phyloP scores from a whole-genome alignment of 1,140 invertebrate genomes.

The Lasioglossum albipes region DNA sequence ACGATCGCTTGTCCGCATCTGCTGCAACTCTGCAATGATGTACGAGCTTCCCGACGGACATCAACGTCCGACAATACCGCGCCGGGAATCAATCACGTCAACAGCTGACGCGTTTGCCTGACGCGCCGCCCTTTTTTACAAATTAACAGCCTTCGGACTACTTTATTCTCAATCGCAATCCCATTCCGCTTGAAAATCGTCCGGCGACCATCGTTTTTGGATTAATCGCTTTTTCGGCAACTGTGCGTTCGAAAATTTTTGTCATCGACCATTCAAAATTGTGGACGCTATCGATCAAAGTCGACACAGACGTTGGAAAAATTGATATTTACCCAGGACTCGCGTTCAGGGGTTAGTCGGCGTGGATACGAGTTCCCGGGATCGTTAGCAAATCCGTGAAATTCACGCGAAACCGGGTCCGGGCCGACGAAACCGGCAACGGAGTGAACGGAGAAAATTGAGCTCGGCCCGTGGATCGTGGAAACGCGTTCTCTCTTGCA shows the following conservation, averaged over 20 bases:
- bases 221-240: too few relatives aligned
- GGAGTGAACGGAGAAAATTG: constrained; percentile 10
- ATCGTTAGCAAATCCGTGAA: not conserved
- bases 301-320: too few relatives aligned
- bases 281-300: too few relatives aligned
- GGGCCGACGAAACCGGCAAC: not conserved
- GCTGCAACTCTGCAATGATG: constrained; percentile 6
- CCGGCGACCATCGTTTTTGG: too few relatives aligned
- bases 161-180: not conserved
- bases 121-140: too few relatives aligned
- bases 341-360: not conserved
- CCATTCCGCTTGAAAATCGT: too few relatives aligned
- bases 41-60: not conserved
- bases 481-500: not conserved
- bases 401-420: not conserved
- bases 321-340: too few relatives aligned
- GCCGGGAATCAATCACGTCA: not conserved
- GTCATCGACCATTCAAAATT: too few relatives aligned
- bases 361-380: not conserved
- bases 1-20: constrained; percentile 10
- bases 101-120: not conserved
- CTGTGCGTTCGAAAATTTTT: too few relatives aligned
- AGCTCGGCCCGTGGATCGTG: too few relatives aligned
- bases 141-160: not conserved
- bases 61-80: not conserved